Conservation (phyloP, 2,113 vertebrate genomes). For the Sinocyclocheilus anshuiensis region DNA sequence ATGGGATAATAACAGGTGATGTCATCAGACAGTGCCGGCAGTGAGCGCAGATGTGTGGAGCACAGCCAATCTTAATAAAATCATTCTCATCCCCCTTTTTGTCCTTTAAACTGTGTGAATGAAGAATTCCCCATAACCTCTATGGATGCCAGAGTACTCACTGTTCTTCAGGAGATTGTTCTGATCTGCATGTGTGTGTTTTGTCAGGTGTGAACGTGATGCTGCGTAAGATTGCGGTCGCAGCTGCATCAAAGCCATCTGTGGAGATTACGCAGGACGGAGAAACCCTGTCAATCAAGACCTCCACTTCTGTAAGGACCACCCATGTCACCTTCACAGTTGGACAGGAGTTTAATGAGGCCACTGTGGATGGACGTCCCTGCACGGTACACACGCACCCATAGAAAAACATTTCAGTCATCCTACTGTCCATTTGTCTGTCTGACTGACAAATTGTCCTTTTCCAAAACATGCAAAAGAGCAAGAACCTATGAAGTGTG, state of each 20-base stretch:
- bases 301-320: constrained; percentile 88
- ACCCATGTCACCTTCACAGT: constrained; percentile 90
- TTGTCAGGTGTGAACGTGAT: constrained; percentile 86
- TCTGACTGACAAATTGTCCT: background rate
- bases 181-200: constrained; percentile 33
- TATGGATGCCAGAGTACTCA: background rate
- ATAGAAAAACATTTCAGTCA: constrained; percentile 29
- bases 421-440: background rate
- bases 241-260: constrained; percentile 85
- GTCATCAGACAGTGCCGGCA: constrained; percentile 37
- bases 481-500: background rate
- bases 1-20: constrained; percentile 19
- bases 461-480: background rate
- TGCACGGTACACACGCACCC: constrained; percentile 81
- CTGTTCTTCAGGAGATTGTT: background rate
- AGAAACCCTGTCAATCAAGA: constrained; percentile 88
- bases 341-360: constrained; percentile 88
- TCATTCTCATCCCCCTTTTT: constrained; percentile 59
- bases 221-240: constrained; percentile 89
- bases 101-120: background rate
- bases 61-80: constrained; percentile 60
- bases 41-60: constrained; percentile 60
- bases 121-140: background rate
- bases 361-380: constrained; percentile 88
- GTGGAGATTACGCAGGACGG: constrained; percentile 91